A percentile compares a stretch with the other conserved stretches of the same genome.
Evolutionary conservation across 2,888 invertebrate species (phyloP).

Genomic region (Cacoxenus indagator): DNA sequence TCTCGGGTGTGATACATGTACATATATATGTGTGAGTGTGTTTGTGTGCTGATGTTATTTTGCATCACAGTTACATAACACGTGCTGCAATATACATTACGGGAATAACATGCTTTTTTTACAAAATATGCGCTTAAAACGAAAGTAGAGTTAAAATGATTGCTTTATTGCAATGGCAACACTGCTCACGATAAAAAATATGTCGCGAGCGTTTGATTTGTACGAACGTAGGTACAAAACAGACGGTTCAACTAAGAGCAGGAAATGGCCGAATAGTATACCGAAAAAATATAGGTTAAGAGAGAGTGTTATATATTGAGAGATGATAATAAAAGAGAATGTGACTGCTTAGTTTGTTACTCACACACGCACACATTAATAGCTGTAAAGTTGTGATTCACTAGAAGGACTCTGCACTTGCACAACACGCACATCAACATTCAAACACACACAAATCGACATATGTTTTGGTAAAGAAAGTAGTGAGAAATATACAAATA

Average conservation of each 20-base stretch:
- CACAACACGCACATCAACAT: background rate
- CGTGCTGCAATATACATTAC: background rate
- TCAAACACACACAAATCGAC: background rate
- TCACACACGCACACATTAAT: slow-evolving; percentile 11
- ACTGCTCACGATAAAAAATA: background rate
- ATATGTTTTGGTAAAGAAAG: background rate
- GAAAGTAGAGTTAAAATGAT: background rate
- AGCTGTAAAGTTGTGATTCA: background rate
- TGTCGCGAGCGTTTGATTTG: too few relatives aligned
- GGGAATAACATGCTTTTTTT: background rate
- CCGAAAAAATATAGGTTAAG: background rate
- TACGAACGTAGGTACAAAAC: too few relatives aligned
- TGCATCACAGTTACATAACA: background rate
- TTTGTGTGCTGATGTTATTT: slow-evolving; percentile 13
- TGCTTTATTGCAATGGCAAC: background rate
- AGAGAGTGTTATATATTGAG: background rate
- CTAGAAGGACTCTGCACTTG: background rate
- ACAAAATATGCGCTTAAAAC: background rate
- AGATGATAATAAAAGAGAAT: too few relatives aligned
- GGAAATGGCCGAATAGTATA: too few relatives aligned
- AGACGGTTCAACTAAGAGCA: too few relatives aligned
- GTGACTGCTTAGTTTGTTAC: background rate
- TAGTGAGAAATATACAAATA: background rate
- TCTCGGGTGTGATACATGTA: background rate
- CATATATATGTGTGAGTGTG: slow-evolving; percentile 15